Base-by-base conservation (phyloP, 1,140 invertebrate species). In the Babylonia areolata region DNA sequence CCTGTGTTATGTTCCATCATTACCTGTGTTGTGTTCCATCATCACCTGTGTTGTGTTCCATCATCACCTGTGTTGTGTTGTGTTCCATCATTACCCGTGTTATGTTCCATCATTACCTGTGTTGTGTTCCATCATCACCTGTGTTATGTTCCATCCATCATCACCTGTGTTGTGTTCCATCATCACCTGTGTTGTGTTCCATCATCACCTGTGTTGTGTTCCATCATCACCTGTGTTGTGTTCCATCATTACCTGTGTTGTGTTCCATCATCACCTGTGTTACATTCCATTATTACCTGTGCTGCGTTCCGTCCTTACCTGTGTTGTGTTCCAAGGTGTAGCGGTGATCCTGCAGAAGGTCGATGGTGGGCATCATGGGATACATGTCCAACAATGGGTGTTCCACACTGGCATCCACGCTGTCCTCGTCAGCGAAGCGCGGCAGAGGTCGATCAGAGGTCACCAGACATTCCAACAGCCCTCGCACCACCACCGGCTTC, bases 281-380 rank as follows among this genome's bases (percentile, higher is more conserved):
- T n/a, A 23, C 28, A 6, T 64, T 64, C 58, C 58, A 64, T 6
- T 12, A 31, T 96, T 95, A 98, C 97, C 96, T 94, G 96, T 97
- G 78, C 95, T 91, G 92, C 96, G 95, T 84, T 94, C n/a, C 33
- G 28, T 40, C 28, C 42, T 96, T 95, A 98, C 97, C 96, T 94
- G 96, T 97, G 78, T 95, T 91, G 92, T 96, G 95, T 84, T 94
- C 91, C 28, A 95, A 91, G 42, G 94, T 91, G 91, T 97, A 97
- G 91, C 96, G 95, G 91, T 97, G 95, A 69, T 95, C 92, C 85
- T 95, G 94, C 35, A 94, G 93, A 81, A 97, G 94, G 84, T 97
- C 96, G 81, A 97, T 95, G 3, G 96, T 96, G 80, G 95, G 95
- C 90, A 96, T 95, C 33, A 97, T 92, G 11, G 97, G 97, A 93